phyloP scores from a whole-genome alignment of 2,797 vertebrate species.

The Leuciscus waleckii region DNA sequence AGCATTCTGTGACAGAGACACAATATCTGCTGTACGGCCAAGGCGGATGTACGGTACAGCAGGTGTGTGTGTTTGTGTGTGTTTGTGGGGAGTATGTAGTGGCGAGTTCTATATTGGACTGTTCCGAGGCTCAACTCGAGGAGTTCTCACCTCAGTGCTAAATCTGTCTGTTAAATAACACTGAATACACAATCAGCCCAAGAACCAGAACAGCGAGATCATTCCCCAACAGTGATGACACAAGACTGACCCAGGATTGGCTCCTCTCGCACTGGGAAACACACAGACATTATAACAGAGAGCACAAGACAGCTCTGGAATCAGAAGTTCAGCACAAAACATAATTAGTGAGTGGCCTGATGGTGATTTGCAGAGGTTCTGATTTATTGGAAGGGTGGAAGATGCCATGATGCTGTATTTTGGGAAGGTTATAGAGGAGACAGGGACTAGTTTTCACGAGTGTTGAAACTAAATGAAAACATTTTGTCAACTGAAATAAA shows the following conservation, averaged over 20 bases:
- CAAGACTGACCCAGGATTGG: conserved; percentile 8
- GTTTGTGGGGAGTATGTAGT: conserved; percentile 15
- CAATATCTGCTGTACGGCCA: conserved; percentile 40
- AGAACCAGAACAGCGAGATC: conserved; percentile 4
- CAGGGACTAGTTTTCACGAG: not conserved
- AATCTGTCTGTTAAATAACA: conserved; percentile 42
- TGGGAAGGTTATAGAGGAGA: not conserved
- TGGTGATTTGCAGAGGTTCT: conserved; percentile 12
- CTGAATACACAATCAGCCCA: not conserved
- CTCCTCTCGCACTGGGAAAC: not conserved
- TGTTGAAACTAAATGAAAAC: not conserved
- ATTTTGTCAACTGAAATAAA: not conserved
- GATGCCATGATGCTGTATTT: conserved; percentile 11
- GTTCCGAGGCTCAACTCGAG: conserved; percentile 13
- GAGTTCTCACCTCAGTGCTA: conserved; percentile 44
- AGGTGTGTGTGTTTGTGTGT: not conserved
- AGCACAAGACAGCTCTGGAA: conserved; percentile 18
- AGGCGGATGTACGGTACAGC: too few relatives aligned
- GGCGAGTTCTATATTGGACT: conserved; percentile 38
- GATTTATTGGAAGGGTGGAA: conserved; percentile 17
- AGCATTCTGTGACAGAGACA: conserved; percentile 38
- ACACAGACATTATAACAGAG: not conserved
- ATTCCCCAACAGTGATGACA: not conserved
- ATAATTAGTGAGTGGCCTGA: conserved; percentile 20
- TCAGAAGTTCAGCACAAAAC: not conserved